A percentile compares a stretch with the other conserved stretches of the same genome.
Conservation (phyloP, 2,797 vertebrate species). For the Urophycis tenuis region DNA sequence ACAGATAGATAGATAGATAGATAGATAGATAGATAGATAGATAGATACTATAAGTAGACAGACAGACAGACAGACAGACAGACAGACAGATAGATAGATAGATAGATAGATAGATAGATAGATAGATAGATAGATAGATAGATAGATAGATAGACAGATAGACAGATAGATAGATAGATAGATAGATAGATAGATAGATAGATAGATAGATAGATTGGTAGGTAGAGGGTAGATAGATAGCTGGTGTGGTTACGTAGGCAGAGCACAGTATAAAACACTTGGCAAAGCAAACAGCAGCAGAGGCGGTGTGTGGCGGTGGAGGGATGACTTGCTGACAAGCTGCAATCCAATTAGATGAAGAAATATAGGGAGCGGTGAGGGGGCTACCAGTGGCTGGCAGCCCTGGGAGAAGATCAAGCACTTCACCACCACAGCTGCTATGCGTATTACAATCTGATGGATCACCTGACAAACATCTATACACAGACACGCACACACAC, state of each 20-base stretch:
- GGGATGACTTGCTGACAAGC: conserved; percentile 61
- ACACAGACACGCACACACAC: conserved; percentile 12
- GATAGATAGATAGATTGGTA: too few relatives aligned
- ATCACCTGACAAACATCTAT: conserved; percentile 33
- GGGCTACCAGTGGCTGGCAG: conserved; percentile 51
- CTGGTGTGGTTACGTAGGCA: not conserved
- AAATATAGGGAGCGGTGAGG: conserved; percentile 57
- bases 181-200: not conserved
- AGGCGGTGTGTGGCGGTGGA: conserved; percentile 38
- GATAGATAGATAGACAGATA: not conserved
- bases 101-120: not conserved
- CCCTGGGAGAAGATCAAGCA: conserved; percentile 60
- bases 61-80: too few relatives aligned
- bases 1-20: not conserved
- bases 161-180: not conserved
- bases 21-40: not conserved
- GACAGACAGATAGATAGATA: not conserved
- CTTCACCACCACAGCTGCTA: conserved; percentile 31
- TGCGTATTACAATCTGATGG: conserved; percentile 34
- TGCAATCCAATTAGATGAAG: conserved; percentile 66
- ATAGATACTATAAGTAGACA: too few relatives aligned
- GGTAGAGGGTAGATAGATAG: too few relatives aligned
- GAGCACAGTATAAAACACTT: not conserved
- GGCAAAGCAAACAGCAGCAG: conserved; percentile 31
- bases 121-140: not conserved